phyloP scores from a whole-genome alignment of 1,140 invertebrate genomes.

The Drosophila suzukii region DNA sequence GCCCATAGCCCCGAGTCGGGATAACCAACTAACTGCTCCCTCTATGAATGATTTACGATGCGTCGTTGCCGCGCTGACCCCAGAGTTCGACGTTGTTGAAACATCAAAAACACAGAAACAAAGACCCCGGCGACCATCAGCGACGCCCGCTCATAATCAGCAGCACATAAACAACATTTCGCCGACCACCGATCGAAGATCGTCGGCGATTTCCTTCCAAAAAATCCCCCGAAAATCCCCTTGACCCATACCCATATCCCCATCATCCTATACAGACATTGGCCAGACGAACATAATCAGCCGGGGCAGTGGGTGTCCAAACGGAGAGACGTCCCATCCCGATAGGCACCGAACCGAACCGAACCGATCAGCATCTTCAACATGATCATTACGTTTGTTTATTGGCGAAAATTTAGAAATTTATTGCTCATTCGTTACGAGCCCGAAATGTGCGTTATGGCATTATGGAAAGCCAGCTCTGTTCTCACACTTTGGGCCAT shows the following conservation, averaged over 20 bases:
- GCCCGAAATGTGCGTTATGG: conserved; percentile 50
- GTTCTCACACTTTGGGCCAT: conserved; percentile 71
- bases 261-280: conserved; percentile 61
- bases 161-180: conserved; percentile 80
- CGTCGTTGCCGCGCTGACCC: conserved; percentile 75
- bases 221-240: background rate
- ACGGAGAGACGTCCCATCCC: conserved; percentile 20
- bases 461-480: conserved; percentile 49
- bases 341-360: conserved; percentile 6
- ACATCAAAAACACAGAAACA: conserved; percentile 73
- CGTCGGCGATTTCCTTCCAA: conserved; percentile 47
- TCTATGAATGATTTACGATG: conserved; percentile 83
- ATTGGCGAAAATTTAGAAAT: conserved; percentile 81
- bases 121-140: conserved; percentile 69
- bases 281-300: conserved; percentile 73
- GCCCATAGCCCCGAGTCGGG: conserved; percentile 8
- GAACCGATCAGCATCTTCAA: conserved; percentile 58
- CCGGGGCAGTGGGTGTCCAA: conserved; percentile 72
- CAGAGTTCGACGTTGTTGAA: conserved; percentile 80
- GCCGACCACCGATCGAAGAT: conserved; percentile 61
- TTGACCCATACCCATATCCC: conserved; percentile 10
- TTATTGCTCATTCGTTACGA: conserved; percentile 76
- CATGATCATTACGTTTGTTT: conserved; percentile 79
- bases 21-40: conserved; percentile 37
- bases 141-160: conserved; percentile 80